phyloP scores from a whole-genome alignment of 2,113 vertebrate species.

The Tricholaema leucomelas region DNA sequence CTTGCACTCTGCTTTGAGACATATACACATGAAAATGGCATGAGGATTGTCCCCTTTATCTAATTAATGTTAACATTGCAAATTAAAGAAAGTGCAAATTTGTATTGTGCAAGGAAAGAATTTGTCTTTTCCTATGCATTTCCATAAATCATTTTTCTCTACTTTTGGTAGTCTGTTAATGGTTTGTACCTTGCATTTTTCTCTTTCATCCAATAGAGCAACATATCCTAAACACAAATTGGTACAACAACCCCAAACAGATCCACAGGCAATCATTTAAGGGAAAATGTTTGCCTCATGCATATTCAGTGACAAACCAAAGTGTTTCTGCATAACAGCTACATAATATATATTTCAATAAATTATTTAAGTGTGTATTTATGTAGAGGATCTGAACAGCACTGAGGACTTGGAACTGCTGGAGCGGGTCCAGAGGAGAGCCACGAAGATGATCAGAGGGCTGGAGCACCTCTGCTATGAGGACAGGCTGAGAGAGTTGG shows the following conservation, averaged over 20 bases:
- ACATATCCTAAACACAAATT: constrained; percentile 12
- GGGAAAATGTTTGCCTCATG: constrained; percentile 31
- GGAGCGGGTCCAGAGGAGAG: too few species aligned
- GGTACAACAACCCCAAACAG: constrained; percentile 31
- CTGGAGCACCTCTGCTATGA: too few species aligned
- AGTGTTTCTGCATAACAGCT: constrained; percentile 26
- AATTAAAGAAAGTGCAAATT: neutral
- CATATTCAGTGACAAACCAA: constrained; percentile 44
- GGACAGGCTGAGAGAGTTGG: too few species aligned
- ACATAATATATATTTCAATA: constrained; percentile 48
- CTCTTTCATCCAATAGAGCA: neutral
- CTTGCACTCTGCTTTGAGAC: neutral
- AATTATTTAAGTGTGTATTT: constrained; percentile 43
- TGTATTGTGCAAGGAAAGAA: neutral
- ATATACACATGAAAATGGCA: neutral
- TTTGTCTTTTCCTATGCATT: neutral
- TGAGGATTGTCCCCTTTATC: neutral
- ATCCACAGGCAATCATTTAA: constrained; percentile 46
- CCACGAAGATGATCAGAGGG: too few species aligned
- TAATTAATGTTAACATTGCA: constrained; percentile 7
- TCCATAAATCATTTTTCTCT: neutral
- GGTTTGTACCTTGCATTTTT: neutral
- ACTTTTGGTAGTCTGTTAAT: neutral
- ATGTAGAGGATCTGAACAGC: neutral
- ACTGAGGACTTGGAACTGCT: too few species aligned